A percentile compares a stretch with the other conserved stretches of the same genome.
Conservation (phyloP, 2,797 vertebrate species). For the Psittacula derbiana region DNA sequence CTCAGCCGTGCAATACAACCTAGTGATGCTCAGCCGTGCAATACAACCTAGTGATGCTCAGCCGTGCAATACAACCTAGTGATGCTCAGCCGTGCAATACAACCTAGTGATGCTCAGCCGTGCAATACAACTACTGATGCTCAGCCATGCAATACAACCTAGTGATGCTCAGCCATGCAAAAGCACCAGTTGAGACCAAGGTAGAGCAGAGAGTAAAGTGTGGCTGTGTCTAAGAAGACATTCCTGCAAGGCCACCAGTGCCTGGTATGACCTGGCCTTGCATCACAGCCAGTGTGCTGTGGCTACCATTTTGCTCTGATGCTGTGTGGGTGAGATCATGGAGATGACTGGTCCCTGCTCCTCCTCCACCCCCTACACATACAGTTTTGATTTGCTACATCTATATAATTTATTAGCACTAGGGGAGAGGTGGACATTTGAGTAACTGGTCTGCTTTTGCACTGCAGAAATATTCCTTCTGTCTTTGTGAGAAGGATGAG, state of each 20-base stretch:
- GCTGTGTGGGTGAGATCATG: fast-evolving
- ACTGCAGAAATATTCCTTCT: background rate
- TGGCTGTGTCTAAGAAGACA: background rate
- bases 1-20: too few species aligned
- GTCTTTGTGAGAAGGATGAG: background rate
- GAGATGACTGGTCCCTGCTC: background rate
- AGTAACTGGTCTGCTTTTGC: background rate
- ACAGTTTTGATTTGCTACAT: background rate
- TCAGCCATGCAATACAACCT: too few species aligned
- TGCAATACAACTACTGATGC: too few species aligned
- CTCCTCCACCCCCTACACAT: fast-evolving
- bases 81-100: too few species aligned
- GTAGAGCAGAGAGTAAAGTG: background rate
- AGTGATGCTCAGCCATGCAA: fast-evolving
- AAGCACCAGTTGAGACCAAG: background rate
- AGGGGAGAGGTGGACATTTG: background rate
- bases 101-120: too few species aligned
- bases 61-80: too few species aligned
- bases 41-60: too few species aligned
- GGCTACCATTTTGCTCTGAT: background rate
- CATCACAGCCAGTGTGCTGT: background rate
- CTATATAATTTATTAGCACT: background rate
- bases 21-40: background rate
- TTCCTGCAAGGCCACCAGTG: background rate
- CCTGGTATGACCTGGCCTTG: background rate